These are phyloP conservation scores for Mimumesa dahlbomi DNA, from an alignment of 2,888 invertebrate genomes.

Conservation along the genomic window DNA sequence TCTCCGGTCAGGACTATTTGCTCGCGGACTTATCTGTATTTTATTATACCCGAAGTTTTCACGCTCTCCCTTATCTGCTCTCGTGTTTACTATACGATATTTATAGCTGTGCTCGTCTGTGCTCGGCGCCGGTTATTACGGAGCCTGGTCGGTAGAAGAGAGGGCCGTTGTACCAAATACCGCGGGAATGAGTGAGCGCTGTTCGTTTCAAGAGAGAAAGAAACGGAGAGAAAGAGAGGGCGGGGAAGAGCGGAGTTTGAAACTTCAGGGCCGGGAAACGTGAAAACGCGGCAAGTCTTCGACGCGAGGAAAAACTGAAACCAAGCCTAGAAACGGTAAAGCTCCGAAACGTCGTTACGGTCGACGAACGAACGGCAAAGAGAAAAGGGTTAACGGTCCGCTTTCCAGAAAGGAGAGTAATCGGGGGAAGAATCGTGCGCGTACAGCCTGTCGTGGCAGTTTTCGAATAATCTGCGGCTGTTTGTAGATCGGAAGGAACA, in stretches of 20 bases:
- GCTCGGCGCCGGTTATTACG: conserved; percentile 67
- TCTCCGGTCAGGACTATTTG: conserved; percentile 65
- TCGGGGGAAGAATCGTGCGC: no score
- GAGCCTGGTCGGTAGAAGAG: conserved; percentile 48
- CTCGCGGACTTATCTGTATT: conserved; percentile 69
- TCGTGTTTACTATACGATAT: conserved; percentile 69
- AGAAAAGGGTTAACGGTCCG: no score
- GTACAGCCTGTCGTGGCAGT: no score
- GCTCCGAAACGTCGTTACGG: no score
- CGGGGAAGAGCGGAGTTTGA: conserved; percentile 17
- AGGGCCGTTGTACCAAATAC: conserved; percentile 50
- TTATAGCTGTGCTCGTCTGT: conserved; percentile 65
- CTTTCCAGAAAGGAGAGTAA: no score
- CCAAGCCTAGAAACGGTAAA: no score
- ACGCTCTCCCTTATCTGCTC: conserved; percentile 65
- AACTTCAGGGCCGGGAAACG: no score
- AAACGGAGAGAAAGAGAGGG: conserved; percentile 23
- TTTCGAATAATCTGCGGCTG: no score
- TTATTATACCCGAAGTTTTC: conserved; percentile 69
- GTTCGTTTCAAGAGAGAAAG: conserved; percentile 8
- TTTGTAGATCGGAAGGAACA: no score
- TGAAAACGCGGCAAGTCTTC: no score
- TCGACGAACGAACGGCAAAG: no score
- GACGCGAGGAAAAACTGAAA: no score
- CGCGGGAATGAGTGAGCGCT: conserved; percentile 30